Evolutionary conservation across 2,113 vertebrate genomes (phyloP).

Genomic region (Girardinichthys multiradiatus): DNA sequence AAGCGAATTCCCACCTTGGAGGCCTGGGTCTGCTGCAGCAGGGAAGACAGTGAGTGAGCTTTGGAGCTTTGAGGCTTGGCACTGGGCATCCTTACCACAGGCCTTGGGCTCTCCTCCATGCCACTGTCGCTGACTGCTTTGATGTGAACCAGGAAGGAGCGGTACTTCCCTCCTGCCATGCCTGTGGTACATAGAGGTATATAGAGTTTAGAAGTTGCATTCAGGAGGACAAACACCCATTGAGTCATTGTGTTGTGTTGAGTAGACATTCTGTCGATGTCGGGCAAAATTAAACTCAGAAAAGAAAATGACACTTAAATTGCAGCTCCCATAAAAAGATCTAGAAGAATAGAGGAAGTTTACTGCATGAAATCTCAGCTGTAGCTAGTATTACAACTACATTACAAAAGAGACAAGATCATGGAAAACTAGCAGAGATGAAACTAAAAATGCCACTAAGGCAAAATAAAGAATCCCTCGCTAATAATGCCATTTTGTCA

Average conservation of each 20-base stretch:
- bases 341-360: too few species aligned
- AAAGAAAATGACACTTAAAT: too few species aligned
- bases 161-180: constrained; percentile 98
- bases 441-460: not conserved
- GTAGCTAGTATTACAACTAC: too few species aligned
- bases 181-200: constrained; percentile 73
- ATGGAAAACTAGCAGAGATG: not conserved
- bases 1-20: constrained; percentile 86
- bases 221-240: not conserved
- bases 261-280: not conserved
- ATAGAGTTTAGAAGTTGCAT: not conserved
- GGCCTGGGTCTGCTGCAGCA: constrained; percentile 94
- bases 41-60: constrained; percentile 92
- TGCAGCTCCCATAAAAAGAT: too few species aligned
- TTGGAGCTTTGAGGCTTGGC: constrained; percentile 90
- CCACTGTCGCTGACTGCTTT: constrained; percentile 93
- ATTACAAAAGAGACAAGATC: too few species aligned
- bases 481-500: not conserved
- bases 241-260: not conserved
- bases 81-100: constrained; percentile 91
- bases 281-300: too few species aligned
- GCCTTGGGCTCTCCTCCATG: constrained; percentile 88
- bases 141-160: constrained; percentile 98
- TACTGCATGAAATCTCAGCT: too few species aligned
- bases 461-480: not conserved